phyloP scores from a whole-genome alignment of 2,113 vertebrate species.

The Saguinus imperator region DNA sequence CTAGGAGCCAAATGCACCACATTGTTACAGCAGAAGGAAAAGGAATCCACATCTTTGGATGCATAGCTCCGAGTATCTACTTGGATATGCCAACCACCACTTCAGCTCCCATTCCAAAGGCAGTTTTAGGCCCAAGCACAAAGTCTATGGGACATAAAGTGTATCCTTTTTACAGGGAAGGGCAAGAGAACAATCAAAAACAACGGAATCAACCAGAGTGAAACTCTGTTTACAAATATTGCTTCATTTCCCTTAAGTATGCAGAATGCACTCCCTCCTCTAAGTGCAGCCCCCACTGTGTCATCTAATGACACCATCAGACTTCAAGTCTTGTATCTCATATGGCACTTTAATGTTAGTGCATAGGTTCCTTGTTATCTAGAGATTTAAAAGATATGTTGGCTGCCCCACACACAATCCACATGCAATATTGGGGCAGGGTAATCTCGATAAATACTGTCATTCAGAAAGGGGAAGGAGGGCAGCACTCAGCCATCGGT shows the following conservation, averaged over 20 bases:
- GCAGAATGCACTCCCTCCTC: not conserved
- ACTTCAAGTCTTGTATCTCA: not conserved
- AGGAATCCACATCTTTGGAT: not conserved
- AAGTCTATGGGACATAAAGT: not conserved
- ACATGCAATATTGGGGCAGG: not conserved
- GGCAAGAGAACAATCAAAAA: not conserved
- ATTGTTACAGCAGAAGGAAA: not conserved
- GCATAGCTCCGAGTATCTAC: not conserved
- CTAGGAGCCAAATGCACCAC: not conserved
- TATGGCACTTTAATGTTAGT: not conserved
- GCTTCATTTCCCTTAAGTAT: not conserved
- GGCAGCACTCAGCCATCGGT: not conserved
- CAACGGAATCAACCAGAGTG: not conserved
- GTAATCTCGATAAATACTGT: not conserved
- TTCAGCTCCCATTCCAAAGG: not conserved
- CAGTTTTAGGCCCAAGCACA: not conserved
- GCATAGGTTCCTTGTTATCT: not conserved
- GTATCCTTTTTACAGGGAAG: not conserved
- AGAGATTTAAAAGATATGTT: not conserved
- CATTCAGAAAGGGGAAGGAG: not conserved
- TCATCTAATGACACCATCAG: not conserved
- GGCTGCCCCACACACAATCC: not conserved
- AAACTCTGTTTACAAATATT: not conserved
- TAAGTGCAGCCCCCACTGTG: not conserved
- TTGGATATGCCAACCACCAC: not conserved